Evolutionary conservation across 2,797 vertebrate genomes (phyloP).

Genomic region (Gouania willdenowi): DNA sequence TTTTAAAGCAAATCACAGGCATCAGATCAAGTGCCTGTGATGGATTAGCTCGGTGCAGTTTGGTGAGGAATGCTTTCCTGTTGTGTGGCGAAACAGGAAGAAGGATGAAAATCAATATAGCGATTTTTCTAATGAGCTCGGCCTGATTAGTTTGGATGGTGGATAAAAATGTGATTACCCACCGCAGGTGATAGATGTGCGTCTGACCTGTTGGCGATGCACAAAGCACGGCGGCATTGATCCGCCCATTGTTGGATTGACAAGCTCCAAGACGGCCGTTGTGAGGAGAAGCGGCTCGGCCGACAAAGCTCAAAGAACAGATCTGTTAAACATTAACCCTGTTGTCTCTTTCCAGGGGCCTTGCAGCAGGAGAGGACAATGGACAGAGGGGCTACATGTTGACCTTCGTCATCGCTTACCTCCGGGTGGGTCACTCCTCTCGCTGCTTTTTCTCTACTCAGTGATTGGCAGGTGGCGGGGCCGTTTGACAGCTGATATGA

Average conservation of each 20-base stretch:
- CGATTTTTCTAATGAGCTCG: constrained; percentile 74
- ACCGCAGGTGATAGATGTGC: constrained; percentile 73
- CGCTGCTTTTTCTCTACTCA: constrained; percentile 15
- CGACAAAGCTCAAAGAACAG: constrained; percentile 52
- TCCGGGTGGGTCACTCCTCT: constrained; percentile 85
- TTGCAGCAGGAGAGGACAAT: constrained; percentile 99
- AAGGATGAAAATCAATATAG: constrained; percentile 64
- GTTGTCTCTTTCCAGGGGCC: constrained; percentile 85
- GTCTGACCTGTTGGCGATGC: constrained; percentile 58
- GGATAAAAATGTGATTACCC: constrained; percentile 76
- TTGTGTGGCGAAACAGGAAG: constrained; percentile 52
- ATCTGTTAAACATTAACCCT: constrained; percentile 77
- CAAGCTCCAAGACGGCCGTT: constrained; percentile 53
- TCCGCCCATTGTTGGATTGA: constrained; percentile 58
- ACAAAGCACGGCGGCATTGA: constrained; percentile 57
- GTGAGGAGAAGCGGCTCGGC: constrained; percentile 27
- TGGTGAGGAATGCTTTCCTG: constrained; percentile 49
- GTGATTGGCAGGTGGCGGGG: constrained; percentile 45
- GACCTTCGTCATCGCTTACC: constrained; percentile 97
- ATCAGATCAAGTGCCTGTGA: constrained; percentile 64
- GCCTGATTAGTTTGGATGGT: constrained; percentile 74
- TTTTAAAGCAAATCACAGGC: constrained; percentile 53
- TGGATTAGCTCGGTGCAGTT: constrained; percentile 48
- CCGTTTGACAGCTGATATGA: constrained; percentile 48
- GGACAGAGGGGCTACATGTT: constrained; percentile 98